A percentile compares a stretch with the other conserved stretches of the same genome.
Evolutionary conservation across 2,113 vertebrate genomes (phyloP).

Genomic region (Charadrius vociferus): DNA sequence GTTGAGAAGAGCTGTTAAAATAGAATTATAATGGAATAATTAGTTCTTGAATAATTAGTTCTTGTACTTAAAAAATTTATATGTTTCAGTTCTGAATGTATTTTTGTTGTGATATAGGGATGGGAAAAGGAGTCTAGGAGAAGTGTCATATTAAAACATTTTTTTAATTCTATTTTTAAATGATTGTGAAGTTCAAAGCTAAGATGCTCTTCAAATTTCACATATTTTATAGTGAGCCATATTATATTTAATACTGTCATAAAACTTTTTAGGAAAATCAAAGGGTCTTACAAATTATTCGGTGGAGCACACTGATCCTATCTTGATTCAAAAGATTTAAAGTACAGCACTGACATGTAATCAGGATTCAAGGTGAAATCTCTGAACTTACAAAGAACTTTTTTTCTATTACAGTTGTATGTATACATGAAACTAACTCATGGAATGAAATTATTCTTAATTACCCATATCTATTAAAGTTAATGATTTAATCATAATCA

Average conservation of each 20-base stretch:
- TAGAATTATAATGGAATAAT: neutral
- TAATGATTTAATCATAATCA: neutral
- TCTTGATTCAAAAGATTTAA: neutral
- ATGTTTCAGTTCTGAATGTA: neutral
- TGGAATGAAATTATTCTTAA: neutral
- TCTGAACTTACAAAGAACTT: neutral
- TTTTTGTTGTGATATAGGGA: neutral
- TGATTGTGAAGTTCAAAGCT: neutral
- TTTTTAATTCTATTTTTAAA: neutral
- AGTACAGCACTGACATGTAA: neutral
- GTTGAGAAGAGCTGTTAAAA: neutral
- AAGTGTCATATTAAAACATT: neutral
- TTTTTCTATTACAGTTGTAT: neutral
- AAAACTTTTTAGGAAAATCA: neutral
- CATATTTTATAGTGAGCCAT: neutral
- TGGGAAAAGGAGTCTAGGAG: rapidly evolving
- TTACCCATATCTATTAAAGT: neutral
- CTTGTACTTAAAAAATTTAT: neutral
- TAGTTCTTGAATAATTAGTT: neutral
- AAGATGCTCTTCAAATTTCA: neutral
- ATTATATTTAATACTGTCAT: neutral
- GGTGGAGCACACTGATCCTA: neutral
- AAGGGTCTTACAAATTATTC: neutral
- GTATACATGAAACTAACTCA: neutral
- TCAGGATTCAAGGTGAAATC: neutral